Conservation (phyloP, 1,140 invertebrate species). For the Nomia melanderi region DNA sequence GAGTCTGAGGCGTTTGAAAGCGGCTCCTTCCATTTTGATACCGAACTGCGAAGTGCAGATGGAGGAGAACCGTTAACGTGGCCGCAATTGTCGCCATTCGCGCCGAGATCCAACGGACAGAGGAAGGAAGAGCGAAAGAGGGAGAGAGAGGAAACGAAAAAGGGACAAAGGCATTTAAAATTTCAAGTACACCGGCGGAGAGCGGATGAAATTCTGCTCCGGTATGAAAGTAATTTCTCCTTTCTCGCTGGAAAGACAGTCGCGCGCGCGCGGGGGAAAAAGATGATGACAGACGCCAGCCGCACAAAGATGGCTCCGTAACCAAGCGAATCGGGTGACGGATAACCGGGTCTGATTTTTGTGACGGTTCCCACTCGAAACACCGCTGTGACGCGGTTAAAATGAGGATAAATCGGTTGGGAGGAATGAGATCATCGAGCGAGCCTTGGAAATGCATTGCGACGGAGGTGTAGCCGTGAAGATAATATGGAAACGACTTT, state of each 20-base stretch:
- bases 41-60: background rate
- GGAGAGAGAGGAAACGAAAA: too few relatives aligned
- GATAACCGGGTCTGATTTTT: background rate
- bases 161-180: constrained; percentile 49
- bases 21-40: too few relatives aligned
- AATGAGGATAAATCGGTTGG: background rate
- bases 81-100: constrained; percentile 22
- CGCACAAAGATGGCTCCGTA: background rate
- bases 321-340: constrained; percentile 8
- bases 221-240: constrained; percentile 34
- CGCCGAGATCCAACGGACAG: too few relatives aligned
- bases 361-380: background rate
- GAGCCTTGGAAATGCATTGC: background rate
- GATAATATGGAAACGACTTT: too few relatives aligned
- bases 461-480: too few relatives aligned
- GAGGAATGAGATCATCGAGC: background rate
- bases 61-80: constrained; percentile 23
- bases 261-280: background rate
- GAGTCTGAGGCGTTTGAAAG: too few relatives aligned
- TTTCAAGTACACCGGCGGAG: constrained; percentile 23
- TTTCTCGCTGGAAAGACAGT: constrained; percentile 22
- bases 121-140: too few relatives aligned
- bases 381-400: too few relatives aligned
- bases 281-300: background rate
- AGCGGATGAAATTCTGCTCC: constrained; percentile 15